These are phyloP conservation scores for Venustoraphidia nigricollis DNA, from an alignment of 2,888 invertebrate species.

Conservation along the genomic window DNA sequence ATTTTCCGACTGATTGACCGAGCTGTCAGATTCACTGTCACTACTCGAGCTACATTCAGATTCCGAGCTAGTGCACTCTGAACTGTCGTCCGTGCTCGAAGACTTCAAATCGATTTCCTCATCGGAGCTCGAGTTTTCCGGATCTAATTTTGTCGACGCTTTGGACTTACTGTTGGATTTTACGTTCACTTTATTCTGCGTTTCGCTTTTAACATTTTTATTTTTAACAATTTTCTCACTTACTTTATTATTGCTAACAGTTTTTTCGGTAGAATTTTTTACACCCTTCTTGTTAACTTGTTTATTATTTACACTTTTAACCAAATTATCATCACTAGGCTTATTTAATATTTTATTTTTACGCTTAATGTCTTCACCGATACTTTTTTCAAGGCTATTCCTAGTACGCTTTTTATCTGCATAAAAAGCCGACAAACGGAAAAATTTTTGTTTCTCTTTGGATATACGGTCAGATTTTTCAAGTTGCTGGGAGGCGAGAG, in stretches of 20 bases:
- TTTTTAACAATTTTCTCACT: constrained; percentile 11
- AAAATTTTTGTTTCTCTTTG: constrained; percentile 78
- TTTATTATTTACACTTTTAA: constrained; percentile 2
- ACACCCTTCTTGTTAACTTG: constrained; percentile 6
- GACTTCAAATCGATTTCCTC: constrained; percentile 2
- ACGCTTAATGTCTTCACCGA: neutral
- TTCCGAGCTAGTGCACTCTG: constrained; percentile 9
- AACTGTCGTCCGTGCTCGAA: constrained; percentile 7
- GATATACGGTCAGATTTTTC: constrained; percentile 62
- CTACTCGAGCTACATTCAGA: constrained; percentile 13
- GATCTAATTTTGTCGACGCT: constrained; percentile 5
- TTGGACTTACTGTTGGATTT: constrained; percentile 7
- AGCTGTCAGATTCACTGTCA: constrained; percentile 18
- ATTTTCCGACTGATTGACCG: constrained; percentile 17
- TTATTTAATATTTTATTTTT: constrained; percentile 5
- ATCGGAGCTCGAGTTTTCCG: neutral
- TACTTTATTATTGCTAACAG: constrained; percentile 1
- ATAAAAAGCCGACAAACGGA: constrained; percentile 65
- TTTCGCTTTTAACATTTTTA: constrained; percentile 13
- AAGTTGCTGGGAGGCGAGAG: constrained; percentile 23
- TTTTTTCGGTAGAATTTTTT: constrained; percentile 7
- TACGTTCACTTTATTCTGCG: constrained; percentile 11
- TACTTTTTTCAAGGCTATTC: constrained; percentile 4
- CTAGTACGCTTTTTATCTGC: constrained; percentile 36
- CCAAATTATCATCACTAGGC: neutral